Evolutionary conservation across 1,140 invertebrate species (phyloP).

Genomic region (Saxidomus purpurata): DNA sequence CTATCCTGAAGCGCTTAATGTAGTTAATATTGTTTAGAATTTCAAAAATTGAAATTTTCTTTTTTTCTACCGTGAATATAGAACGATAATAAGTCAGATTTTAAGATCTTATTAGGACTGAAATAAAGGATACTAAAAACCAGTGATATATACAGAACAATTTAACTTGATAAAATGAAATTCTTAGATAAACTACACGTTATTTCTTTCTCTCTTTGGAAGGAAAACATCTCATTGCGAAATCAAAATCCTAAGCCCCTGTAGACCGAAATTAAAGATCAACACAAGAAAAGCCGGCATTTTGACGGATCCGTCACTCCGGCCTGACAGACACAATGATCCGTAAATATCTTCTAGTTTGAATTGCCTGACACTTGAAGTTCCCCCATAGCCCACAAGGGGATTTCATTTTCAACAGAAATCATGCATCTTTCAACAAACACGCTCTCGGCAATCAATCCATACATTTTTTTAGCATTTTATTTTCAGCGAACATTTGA

Average conservation of each 20-base stretch:
- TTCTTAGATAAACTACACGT: no score
- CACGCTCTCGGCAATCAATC: neutral
- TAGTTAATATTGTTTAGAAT: no score
- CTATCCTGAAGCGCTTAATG: no score
- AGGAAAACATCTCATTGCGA: no score
- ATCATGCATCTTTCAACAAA: slow-evolving; percentile 42
- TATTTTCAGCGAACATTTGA: slow-evolving; percentile 9
- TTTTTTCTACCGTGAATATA: no score
- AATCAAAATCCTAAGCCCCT: neutral
- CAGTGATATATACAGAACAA: no score
- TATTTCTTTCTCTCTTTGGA: no score
- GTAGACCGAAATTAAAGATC: slow-evolving; percentile 11
- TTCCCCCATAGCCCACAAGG: neutral
- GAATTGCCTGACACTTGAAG: slow-evolving; percentile 18
- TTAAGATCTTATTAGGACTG: no score
- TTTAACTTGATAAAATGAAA: no score
- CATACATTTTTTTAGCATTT: neutral
- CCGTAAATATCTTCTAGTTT: slow-evolving; percentile 36
- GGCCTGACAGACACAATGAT: slow-evolving; percentile 35
- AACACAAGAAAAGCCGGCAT: neutral
- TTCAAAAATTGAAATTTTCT: no score
- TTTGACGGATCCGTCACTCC: slow-evolving; percentile 27
- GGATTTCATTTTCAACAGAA: slow-evolving; percentile 11
- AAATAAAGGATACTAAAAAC: no score
- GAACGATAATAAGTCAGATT: no score